Conservation (phyloP, 2,113 vertebrate genomes). For the Chinchilla lanigera region DNA sequence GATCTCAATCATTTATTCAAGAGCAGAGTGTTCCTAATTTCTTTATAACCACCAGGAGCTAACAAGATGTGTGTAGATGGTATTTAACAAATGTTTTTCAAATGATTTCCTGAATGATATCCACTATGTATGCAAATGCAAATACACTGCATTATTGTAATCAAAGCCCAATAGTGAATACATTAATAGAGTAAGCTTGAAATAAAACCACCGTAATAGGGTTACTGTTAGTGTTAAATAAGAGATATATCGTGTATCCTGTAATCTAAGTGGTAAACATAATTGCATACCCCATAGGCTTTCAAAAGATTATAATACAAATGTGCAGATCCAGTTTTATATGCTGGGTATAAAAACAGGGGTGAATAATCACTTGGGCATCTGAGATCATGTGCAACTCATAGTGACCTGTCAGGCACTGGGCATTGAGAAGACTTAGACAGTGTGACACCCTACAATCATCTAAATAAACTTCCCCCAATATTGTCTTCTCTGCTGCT, state of each 20-base stretch:
- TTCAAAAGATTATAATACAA: conserved; percentile 31
- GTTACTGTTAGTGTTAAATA: conserved; percentile 1
- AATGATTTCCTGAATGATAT: conserved; percentile 49
- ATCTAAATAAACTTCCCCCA: conserved; percentile 50
- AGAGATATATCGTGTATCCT: neutral
- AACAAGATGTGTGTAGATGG: neutral
- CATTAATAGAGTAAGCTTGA: conserved; percentile 18
- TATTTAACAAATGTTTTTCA: conserved; percentile 47
- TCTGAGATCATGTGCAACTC: neutral
- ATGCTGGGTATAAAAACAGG: conserved; percentile 30
- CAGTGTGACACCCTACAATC: conserved; percentile 52
- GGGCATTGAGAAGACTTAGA: conserved; percentile 20
- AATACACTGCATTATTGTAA: neutral
- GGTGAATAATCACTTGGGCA: neutral
- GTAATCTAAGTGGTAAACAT: conserved; percentile 1
- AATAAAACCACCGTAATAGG: conserved; percentile 6
- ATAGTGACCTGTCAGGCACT: conserved; percentile 5
- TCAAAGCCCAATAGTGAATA: conserved; percentile 33
- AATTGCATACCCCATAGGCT: neutral
- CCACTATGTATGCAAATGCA: neutral
- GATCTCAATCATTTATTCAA: neutral
- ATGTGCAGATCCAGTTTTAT: conserved; percentile 31
- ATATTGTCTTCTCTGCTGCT: conserved; percentile 36
- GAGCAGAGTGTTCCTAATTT: conserved; percentile 10
- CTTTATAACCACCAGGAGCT: conserved; percentile 1